Evolutionary conservation across 2,888 invertebrate genomes (phyloP).

Genomic region (Drosophila demipolita): DNA sequence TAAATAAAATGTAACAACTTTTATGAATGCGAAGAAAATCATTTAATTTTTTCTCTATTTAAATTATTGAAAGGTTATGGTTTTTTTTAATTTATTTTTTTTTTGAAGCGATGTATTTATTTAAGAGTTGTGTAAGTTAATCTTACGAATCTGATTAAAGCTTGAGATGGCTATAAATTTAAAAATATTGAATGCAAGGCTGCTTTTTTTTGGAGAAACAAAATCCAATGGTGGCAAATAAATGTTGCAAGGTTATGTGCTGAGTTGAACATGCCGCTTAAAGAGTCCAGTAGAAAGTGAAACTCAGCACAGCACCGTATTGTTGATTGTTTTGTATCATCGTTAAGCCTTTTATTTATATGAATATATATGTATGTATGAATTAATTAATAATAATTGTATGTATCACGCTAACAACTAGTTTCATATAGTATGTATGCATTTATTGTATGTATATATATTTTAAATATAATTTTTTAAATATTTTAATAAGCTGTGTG

Average conservation of each 20-base stretch:
- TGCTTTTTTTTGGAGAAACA: not conserved
- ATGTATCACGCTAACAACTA: constrained; percentile 80
- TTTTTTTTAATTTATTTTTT: not conserved
- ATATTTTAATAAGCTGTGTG: constrained; percentile 36
- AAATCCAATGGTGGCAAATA: constrained; percentile 22
- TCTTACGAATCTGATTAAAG: not conserved
- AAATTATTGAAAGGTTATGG: not conserved
- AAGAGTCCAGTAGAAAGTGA: constrained; percentile 1
- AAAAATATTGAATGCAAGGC: constrained; percentile 16
- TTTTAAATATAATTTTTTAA: constrained; percentile 44
- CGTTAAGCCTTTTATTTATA: constrained; percentile 66
- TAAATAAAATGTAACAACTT: constrained; percentile 21
- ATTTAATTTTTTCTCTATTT: not conserved
- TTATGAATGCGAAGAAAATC: constrained; percentile 2
- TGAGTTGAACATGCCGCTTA: constrained; percentile 20
- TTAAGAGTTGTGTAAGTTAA: constrained; percentile 2
- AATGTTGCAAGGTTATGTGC: constrained; percentile 27
- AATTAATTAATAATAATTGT: constrained; percentile 73
- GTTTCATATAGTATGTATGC: constrained; percentile 57
- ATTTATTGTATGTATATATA: constrained; percentile 51
- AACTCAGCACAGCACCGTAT: constrained; percentile 29
- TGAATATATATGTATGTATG: constrained; percentile 40
- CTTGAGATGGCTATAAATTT: not conserved
- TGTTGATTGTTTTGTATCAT: constrained; percentile 47
- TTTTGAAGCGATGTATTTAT: constrained; percentile 1